Evolutionary conservation across 2,797 vertebrate genomes (phyloP).

Genomic region (Hypotaenidia philippensis): DNA sequence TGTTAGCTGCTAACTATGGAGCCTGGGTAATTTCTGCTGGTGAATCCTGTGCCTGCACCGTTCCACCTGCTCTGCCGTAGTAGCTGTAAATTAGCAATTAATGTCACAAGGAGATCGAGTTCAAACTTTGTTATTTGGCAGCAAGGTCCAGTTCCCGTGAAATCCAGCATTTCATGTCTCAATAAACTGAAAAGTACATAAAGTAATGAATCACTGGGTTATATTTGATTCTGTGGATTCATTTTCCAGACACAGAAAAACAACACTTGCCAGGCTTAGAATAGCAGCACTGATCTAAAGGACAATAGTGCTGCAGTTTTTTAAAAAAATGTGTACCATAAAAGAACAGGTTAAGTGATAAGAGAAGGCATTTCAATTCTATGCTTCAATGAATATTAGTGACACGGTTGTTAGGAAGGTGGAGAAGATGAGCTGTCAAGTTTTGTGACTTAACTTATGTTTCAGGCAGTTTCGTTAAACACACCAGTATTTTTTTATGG

Average conservation of each 20-base stretch:
- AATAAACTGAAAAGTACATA: conserved; percentile 42
- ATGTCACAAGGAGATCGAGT: conserved; percentile 47
- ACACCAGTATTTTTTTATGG: not conserved
- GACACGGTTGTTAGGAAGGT: conserved; percentile 23
- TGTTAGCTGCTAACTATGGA: not conserved
- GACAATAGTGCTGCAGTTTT: not conserved
- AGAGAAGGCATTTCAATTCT: conserved; percentile 52
- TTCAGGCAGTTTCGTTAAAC: conserved; percentile 18
- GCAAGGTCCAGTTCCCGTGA: conserved; percentile 10
- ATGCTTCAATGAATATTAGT: conserved; percentile 49
- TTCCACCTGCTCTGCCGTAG: not conserved
- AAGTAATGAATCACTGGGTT: conserved; percentile 59
- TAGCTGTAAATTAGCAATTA: conserved; percentile 53
- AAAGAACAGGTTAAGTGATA: conserved; percentile 62
- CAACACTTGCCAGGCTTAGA: conserved; percentile 8
- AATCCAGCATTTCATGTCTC: conserved; percentile 35
- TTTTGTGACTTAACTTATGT: conserved; percentile 29
- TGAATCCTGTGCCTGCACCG: not conserved
- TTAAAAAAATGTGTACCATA: not conserved
- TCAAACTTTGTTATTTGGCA: conserved; percentile 47
- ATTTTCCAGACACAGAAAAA: conserved; percentile 54
- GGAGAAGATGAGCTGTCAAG: conserved; percentile 46
- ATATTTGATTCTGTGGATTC: conserved; percentile 50
- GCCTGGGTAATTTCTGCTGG: not conserved
- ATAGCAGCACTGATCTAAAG: conserved; percentile 46